Conservation (phyloP, 2,113 vertebrate species). For the Notothenia coriiceps region DNA sequence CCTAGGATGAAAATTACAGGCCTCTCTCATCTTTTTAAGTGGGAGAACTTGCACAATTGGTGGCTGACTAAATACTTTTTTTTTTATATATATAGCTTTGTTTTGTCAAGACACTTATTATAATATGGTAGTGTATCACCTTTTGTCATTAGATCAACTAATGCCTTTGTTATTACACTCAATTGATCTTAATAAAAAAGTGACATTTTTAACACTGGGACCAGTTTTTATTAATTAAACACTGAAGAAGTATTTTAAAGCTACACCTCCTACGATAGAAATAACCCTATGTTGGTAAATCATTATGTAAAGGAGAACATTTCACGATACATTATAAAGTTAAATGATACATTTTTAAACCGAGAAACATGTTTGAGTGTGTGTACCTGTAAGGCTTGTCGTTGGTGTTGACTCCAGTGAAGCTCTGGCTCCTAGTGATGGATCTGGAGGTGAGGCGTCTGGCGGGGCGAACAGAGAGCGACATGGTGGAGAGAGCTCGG, state of each 20-base stretch:
- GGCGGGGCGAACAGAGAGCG: slow-evolving; percentile 91
- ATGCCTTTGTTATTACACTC: neutral
- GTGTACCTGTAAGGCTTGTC: slow-evolving; percentile 90
- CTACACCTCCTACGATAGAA: neutral
- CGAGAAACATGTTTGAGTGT: neutral
- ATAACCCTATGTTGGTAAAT: neutral
- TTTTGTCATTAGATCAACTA: neutral
- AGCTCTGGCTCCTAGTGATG: slow-evolving; percentile 98
- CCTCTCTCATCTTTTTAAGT: too few relatives aligned
- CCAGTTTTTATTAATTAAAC: neutral
- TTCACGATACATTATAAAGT: neutral
- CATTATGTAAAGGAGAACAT: neutral
- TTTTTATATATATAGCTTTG: too few relatives aligned
- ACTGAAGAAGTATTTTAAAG: neutral
- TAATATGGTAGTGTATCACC: too few relatives aligned
- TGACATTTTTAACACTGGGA: neutral
- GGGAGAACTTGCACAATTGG: too few relatives aligned
- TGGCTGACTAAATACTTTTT: too few relatives aligned
- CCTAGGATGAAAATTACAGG: too few relatives aligned
- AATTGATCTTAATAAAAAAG: neutral
- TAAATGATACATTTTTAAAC: neutral
- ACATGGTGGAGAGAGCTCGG: slow-evolving; percentile 94
- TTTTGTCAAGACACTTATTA: too few relatives aligned
- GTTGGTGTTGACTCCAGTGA: slow-evolving; percentile 92
- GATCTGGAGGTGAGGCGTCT: slow-evolving; percentile 87